Evolutionary conservation across 2,888 invertebrate genomes (phyloP).

Genomic region (Eudemis profundana): DNA sequence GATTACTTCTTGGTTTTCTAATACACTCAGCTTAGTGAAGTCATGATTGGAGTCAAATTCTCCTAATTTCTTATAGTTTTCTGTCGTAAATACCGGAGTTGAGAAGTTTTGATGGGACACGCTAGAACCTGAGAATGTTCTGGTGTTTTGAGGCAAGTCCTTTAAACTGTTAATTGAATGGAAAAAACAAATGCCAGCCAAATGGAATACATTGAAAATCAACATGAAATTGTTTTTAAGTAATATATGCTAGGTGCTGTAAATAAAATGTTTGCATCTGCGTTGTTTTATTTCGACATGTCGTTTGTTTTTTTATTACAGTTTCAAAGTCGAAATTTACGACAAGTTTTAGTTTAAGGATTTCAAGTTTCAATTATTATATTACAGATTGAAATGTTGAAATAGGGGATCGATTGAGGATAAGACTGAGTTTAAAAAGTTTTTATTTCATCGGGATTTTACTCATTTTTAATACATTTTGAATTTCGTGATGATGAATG

Average conservation of each 20-base stretch:
- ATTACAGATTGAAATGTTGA: conserved; percentile 11
- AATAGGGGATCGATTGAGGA: background rate
- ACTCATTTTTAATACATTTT: too few species aligned
- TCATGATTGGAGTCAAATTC: conserved; percentile 61
- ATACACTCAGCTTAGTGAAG: conserved; percentile 59
- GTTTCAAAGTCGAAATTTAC: too few species aligned
- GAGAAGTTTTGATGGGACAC: conserved; percentile 52
- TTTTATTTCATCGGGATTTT: too few species aligned
- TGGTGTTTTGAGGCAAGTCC: background rate
- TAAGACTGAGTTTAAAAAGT: conserved; percentile 8
- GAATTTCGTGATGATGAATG: too few species aligned
- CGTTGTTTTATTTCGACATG: conserved; percentile 40
- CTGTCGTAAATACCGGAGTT: conserved; percentile 53
- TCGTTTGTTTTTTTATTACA: background rate
- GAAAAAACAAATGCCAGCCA: background rate
- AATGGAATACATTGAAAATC: background rate
- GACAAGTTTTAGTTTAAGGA: too few species aligned
- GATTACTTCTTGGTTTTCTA: conserved; percentile 60
- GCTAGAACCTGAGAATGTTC: conserved; percentile 31
- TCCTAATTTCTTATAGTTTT: conserved; percentile 36
- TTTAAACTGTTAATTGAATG: conserved; percentile 4
- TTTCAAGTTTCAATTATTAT: background rate
- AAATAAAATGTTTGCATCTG: conserved; percentile 43
- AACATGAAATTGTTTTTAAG: conserved; percentile 16
- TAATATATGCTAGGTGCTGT: conserved; percentile 47